Percentiles rank a stretch among this genome's conserved stretches.
phyloP scores from a whole-genome alignment of 92 coral and sea anemone species.

The Chrysogorgia sp. region DNA sequence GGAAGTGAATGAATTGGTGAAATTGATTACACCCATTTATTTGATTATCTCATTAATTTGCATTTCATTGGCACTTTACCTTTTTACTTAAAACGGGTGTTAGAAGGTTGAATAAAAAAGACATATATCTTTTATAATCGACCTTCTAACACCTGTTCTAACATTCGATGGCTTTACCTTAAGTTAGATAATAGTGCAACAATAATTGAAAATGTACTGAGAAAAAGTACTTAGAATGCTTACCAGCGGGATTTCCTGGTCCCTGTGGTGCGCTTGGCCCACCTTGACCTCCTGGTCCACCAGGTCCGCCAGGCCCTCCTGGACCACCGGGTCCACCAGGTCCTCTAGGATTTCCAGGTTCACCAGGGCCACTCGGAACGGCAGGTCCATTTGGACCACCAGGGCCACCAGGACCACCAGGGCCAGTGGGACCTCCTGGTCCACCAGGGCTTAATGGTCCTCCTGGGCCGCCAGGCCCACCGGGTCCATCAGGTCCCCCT shows the following conservation, averaged over 20 bases:
- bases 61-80: no score
- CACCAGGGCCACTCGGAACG: conserved; percentile 73
- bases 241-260: conserved; percentile 49
- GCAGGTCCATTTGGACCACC: conserved; percentile 68
- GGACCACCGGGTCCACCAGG: conserved; percentile 76
- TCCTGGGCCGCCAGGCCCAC: conserved; percentile 66
- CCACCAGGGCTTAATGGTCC: conserved; percentile 52
- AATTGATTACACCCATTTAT: no score
- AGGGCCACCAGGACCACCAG: conserved; percentile 65
- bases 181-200: no score
- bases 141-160: no score
- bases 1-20: no score
- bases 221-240: conserved; percentile 22
- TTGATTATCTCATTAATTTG: no score
- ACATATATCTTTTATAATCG: no score
- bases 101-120: no score
- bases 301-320: conserved; percentile 60
- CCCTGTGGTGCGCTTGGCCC: conserved; percentile 63
- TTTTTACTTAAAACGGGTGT: no score
- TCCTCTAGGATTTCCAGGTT: conserved; percentile 66
- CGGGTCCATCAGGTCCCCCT: conserved; percentile 71
- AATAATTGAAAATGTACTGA: no score
- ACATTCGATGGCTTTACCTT: no score
- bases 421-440: conserved; percentile 73
- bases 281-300: conserved; percentile 66